Evolutionary conservation across 2,888 invertebrate species (phyloP), one percentile per base, ranked within the genome.

Genomic region (Hartigia nigra): DNA sequence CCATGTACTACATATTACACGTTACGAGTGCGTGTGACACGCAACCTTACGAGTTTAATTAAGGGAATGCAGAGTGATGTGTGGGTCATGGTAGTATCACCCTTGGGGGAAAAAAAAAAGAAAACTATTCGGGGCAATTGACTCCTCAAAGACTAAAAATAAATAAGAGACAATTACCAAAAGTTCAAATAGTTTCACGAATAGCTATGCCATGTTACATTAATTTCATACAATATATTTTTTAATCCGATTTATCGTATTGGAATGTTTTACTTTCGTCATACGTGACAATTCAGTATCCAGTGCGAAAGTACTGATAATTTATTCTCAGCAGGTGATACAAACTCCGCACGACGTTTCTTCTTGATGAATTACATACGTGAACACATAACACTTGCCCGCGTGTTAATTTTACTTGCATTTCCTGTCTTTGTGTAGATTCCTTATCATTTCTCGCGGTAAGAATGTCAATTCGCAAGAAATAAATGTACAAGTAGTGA

Each of bases 21-120:
- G 23, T 23, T 9, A 72, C n/a, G 69, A 34, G 80, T 83, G 83
- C 81, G 83, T 85, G 83, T 35, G 70, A 69, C 83, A 86, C 81
- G 83, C 82, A 69, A 86, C 72, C 74, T 76, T 31, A 31, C 78
- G 35, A 55, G 75, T 31, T 84, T 85, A 83, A 86, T 84, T 81
- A 86, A 80, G 78, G 76, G 80, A 82, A 78, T 80, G 79, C 77
- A 82, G 69, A 70, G 74, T 70, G 55, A 75, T 55, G 76, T 79
- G 69, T 14, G 32, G 72, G 31, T 72, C 72, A 34, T 23, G 31
- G 72, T 72, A 12, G 1, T 72, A 32, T 31, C 72, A 31, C 31
- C 12, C 72, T 14, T 32, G 31, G 31, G 72, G n/a, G n/a, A n/a
- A n/a, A n/a, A 3, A 31, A 2, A 23, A 34, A 11, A 31, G 12